Base-by-base conservation (phyloP, 2,113 vertebrate genomes). In the Nansenia antarctica region DNA sequence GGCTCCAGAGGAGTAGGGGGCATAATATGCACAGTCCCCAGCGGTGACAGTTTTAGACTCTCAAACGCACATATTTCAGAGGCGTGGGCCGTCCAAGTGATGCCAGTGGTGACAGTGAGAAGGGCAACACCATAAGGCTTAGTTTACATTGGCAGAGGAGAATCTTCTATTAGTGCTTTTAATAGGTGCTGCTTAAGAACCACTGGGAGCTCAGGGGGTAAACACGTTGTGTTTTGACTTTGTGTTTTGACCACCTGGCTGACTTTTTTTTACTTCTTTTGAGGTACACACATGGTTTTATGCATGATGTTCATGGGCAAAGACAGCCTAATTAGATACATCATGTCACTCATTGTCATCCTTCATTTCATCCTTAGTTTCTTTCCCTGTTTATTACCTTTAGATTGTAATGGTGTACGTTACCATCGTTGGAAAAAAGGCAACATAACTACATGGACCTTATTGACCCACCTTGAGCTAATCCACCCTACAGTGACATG, bases 161-260 rank as follows among this genome's bases (percentile, higher is more conserved):
- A 27, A 32, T 70, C 76, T 80, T 81, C 84, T 86, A 81, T 89
- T 88, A 84, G 59, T 57, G n/a, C n/a, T n/a, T n/a, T n/a, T n/a
- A 6, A 49, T 49, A 3, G 18, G 1, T 49, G 45, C 20, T 49
- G 39, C 39, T 42, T 15, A 22, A 22, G 45, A 1, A 22, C 7
- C 45, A 22, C 7, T 47, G 18, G 37, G 11, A 15, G 37, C 45
- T n/a, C 45, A 20, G 0, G 45, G 37, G 37, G 37, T 42, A n/a
- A n/a, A n/a, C n/a, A 42, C 18, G 18, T 4, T 47, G 18, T n/a
- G 8, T 2, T 4, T 47, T 9, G 18, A 47, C n/a, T 49, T 15
- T 22, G 20, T 14, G 20, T 49, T 49, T 39, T 39, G 39, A 9
- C 14, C 37, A 42, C 37, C 37, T 42, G 11, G 18, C 14, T n/a